Base-by-base conservation (phyloP, 2,113 vertebrate genomes). In the Anguilla rostrata region DNA sequence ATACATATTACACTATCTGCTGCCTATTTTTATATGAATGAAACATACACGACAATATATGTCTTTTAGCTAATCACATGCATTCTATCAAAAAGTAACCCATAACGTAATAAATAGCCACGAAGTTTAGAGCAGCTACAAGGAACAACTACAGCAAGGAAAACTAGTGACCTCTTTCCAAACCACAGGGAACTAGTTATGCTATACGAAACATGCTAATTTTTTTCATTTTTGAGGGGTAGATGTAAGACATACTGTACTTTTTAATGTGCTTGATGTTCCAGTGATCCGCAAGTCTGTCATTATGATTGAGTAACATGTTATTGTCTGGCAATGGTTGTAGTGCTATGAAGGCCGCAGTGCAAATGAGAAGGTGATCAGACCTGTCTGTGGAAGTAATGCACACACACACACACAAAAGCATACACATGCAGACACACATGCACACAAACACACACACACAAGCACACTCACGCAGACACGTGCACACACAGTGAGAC, bases 401-500 rank as follows among this genome's bases (percentile, higher is more conserved):
- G 29, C 34, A 29, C 7, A 40, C 56, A 63, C 12, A 63, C 49
- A 40, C 34, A 39, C 83, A 83, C 82, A 40, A 29, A 60, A 66
- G 26, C 39, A 40, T 63, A 56, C 8, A 39, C 82, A 60, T 9
- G 11, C 29, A 46, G n/a, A 20, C 34, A 57, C 18, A 34, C 34
- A 5, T 39, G 15, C 53, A 56, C 53, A 56, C 15, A 34, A 34
- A 34, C 34, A 34, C 34, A 34, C 34, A 34, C 34, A 34, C 34
- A 34, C 34, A 34, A 29, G 53, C 53, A 22, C 16, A 26, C 46
- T n/a, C 39, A 18, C 22, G 11, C 29, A 39, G 60, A 53, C 71
- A 46, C 85, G 39, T 22, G 41, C 82, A 88, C 79, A 87, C 80
- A 85, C 9, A 56, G 53, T 56, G 78, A 82, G 40, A 87, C 14